These are phyloP conservation scores for Camponotus vicinus DNA, from an alignment of 1,140 invertebrate species.

Conservation along the genomic window DNA sequence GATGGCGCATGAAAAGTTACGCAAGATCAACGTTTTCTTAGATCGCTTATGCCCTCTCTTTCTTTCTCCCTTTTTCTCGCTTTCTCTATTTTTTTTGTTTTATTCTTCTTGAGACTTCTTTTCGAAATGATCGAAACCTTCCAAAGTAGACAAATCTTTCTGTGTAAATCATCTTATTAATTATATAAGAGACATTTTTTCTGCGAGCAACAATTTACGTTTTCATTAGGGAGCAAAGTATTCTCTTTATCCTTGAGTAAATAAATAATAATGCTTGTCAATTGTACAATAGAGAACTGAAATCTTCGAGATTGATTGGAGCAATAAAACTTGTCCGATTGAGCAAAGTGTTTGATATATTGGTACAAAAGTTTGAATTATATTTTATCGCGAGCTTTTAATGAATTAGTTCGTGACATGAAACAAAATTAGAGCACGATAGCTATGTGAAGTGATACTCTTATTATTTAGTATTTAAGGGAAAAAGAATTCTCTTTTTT, in stretches of 20 bases:
- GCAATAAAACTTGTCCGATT: slow-evolving; percentile 21
- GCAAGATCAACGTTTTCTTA: slow-evolving; percentile 14
- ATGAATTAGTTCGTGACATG: background rate
- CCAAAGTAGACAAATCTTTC: slow-evolving; percentile 23
- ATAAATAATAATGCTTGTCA: background rate
- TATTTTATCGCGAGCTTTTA: background rate
- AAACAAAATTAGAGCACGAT: background rate
- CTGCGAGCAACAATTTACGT: slow-evolving; percentile 10
- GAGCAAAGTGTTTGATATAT: background rate
- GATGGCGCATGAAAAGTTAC: slow-evolving; percentile 44
- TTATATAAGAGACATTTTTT: background rate
- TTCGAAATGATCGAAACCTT: slow-evolving; percentile 22
- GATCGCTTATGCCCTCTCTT: background rate
- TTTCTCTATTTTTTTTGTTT: background rate
- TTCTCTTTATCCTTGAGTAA: slow-evolving; percentile 18
- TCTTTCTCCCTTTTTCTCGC: background rate
- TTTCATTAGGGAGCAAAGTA: background rate
- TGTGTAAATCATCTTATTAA: slow-evolving; percentile 38
- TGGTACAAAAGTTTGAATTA: background rate
- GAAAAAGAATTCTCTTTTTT: background rate
- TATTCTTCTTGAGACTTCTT: slow-evolving; percentile 5
- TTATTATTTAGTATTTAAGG: background rate
- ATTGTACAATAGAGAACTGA: background rate
- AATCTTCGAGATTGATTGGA: background rate
- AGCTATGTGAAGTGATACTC: background rate